Evolutionary conservation across 2,113 vertebrate genomes (phyloP).

Genomic region (Aptenodytes forsteri): DNA sequence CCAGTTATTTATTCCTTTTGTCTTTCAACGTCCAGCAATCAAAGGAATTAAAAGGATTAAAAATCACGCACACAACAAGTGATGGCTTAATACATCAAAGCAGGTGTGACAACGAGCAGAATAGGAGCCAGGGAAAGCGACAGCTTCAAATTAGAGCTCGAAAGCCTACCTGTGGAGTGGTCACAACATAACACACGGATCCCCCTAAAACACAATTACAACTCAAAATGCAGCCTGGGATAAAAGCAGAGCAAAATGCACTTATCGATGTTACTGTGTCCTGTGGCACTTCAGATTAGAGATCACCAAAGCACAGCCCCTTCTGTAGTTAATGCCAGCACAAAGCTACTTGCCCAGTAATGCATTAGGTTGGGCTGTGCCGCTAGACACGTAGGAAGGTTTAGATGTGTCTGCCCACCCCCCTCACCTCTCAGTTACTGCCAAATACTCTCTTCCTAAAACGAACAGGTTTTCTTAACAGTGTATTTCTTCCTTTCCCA

Average conservation of each 20-base stretch:
- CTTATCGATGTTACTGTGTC: background rate
- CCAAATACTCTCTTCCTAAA: background rate
- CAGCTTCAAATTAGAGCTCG: background rate
- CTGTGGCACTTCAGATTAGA: background rate
- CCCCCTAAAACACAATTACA: accelerated
- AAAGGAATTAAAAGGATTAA: constrained; percentile 67
- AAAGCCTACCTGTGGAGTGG: background rate
- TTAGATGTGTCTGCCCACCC: background rate
- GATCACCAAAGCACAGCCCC: background rate
- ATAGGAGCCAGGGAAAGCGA: background rate
- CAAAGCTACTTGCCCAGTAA: background rate
- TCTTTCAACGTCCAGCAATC: constrained; percentile 47
- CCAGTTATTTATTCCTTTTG: constrained; percentile 49
- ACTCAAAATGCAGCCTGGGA: background rate
- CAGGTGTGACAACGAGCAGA: background rate
- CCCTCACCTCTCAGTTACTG: background rate
- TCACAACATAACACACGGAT: background rate
- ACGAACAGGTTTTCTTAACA: background rate
- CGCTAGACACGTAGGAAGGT: accelerated
- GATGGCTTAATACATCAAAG: constrained; percentile 56
- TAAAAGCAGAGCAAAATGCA: background rate
- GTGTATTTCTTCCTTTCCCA: background rate
- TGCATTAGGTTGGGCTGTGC: background rate
- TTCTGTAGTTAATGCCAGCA: background rate
- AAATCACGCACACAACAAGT: constrained; percentile 16